Evolutionary conservation across 2,113 vertebrate genomes (phyloP), one percentile per base, ranked within the genome.

Genomic region (Nothobranchius kuhntae): DNA sequence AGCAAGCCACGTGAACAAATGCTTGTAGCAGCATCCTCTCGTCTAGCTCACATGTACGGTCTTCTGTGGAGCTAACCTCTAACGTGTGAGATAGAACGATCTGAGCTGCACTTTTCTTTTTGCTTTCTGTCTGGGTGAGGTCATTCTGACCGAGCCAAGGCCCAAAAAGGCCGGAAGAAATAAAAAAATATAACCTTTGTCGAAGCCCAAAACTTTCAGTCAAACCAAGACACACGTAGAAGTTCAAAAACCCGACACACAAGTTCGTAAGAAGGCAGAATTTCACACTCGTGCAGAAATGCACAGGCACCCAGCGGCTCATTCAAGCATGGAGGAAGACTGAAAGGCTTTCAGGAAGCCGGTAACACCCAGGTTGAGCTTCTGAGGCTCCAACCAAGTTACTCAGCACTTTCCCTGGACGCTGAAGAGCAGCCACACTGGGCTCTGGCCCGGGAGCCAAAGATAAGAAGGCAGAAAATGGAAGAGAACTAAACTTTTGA

Each of bases 361-460:
- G 47, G 72, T 53, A 76, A 70, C 87, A 78, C 86, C 70, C 74
- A 75, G 70, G 82, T 52, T 83, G 80, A 84, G 65, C 60, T 72
- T 64, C 70, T 1, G 53, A 71, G 79, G 77, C 73, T 73, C 42
- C 12, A 26, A 78, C 75, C 78, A 65, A 83, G 84, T 80, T 77
- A 80, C 66, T 85, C 85, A 86, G 82, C 75, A 85, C 72, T 82
- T 89, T 89, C 53, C 58, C 61, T 58, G 61, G 53, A 65, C 73
- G 76, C 78, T 81, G 61, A 68, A 58, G 66, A 79, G 78, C 65
- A 78, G 70, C 75, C 70, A 47, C n/a, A 15, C 75, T 64, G 76
- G 80, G 80, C 65, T 67, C 42, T 0, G 48, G 65, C 78, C 87
- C 74, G 72, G 64, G 15, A 73, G 68, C 62, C 74, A 71, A 59